Evolutionary conservation across 2,797 vertebrate genomes (phyloP).

Genomic region (Sebastes vulpes): DNA sequence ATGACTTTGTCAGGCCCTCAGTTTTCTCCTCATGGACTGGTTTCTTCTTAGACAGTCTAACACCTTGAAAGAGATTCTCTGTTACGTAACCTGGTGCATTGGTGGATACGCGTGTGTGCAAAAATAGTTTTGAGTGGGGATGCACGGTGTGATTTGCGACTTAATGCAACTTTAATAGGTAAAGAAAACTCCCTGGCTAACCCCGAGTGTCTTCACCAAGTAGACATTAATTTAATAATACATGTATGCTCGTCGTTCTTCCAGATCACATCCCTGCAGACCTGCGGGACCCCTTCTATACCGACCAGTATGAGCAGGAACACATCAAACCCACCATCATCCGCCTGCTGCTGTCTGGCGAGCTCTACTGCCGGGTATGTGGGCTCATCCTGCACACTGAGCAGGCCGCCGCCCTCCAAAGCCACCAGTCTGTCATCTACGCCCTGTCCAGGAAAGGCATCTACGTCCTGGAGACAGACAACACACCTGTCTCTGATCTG

Average conservation of each 20-base stretch:
- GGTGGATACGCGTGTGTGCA: conserved; percentile 25
- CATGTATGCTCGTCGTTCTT: neutral
- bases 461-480: conserved; percentile 93
- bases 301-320: conserved; percentile 97
- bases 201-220: neutral
- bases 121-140: neutral
- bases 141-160: conserved; percentile 3
- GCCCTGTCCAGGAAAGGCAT: conserved; percentile 93
- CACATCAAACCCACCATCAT: conserved; percentile 96
- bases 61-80: conserved; percentile 31
- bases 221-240: neutral
- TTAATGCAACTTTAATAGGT: neutral
- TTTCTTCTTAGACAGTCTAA: conserved; percentile 63
- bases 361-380: conserved; percentile 95
- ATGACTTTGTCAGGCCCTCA: conserved; percentile 37
- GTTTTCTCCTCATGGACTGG: neutral
- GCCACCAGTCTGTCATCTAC: conserved; percentile 93
- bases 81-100: conserved; percentile 50
- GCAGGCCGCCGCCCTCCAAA: conserved; percentile 89
- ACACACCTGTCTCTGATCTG: conserved; percentile 88
- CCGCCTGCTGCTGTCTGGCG: conserved; percentile 91
- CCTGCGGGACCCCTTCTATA: conserved; percentile 94
- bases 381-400: conserved; percentile 92
- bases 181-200: neutral
- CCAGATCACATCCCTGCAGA: conserved; percentile 93